Conservation (phyloP, 2,888 invertebrate genomes). For the Chydorus sphaericus region DNA sequence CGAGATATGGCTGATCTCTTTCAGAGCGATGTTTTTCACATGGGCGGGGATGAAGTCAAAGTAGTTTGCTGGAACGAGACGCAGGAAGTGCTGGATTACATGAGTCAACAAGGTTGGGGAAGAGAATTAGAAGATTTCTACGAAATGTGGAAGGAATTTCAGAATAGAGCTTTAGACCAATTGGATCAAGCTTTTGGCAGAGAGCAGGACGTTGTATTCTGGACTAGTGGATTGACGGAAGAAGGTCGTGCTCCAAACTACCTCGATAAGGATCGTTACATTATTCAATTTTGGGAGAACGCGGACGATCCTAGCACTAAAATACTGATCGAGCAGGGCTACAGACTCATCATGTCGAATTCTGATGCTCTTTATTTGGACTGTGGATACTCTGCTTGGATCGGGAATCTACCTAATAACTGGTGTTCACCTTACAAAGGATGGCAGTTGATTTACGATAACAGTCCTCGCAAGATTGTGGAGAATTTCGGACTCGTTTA, state of each 20-base stretch:
- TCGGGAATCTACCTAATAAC: slow-evolving; percentile 12
- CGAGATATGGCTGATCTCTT: slow-evolving; percentile 15
- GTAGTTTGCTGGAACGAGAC: slow-evolving; percentile 15
- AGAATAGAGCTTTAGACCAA: slow-evolving; percentile 40
- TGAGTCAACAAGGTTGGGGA: slow-evolving; percentile 27
- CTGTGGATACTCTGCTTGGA: slow-evolving; percentile 14
- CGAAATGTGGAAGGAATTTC: slow-evolving; percentile 66
- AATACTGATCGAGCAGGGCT: slow-evolving; percentile 6
- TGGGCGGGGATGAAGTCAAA: slow-evolving; percentile 17
- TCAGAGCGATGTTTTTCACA: slow-evolving; percentile 17
- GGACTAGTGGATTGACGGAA: slow-evolving; percentile 20
- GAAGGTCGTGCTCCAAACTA: slow-evolving; percentile 14
- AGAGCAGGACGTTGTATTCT: slow-evolving; percentile 17
- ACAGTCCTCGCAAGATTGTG: slow-evolving; percentile 11
- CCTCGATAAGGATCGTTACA: slow-evolving; percentile 18
- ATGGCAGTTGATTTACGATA: slow-evolving; percentile 14
- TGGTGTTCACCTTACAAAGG: slow-evolving; percentile 15
- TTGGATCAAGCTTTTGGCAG: slow-evolving; percentile 18
- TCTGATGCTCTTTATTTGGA: slow-evolving; percentile 14
- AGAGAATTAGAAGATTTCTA: slow-evolving; percentile 42
- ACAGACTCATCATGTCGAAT: slow-evolving; percentile 14
- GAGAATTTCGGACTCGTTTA: neutral
- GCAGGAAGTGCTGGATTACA: slow-evolving; percentile 9
- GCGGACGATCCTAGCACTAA: slow-evolving; percentile 8
- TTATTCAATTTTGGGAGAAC: slow-evolving; percentile 20